phyloP scores from a whole-genome alignment of 2,888 invertebrate species.

The Ellobium chinense region DNA sequence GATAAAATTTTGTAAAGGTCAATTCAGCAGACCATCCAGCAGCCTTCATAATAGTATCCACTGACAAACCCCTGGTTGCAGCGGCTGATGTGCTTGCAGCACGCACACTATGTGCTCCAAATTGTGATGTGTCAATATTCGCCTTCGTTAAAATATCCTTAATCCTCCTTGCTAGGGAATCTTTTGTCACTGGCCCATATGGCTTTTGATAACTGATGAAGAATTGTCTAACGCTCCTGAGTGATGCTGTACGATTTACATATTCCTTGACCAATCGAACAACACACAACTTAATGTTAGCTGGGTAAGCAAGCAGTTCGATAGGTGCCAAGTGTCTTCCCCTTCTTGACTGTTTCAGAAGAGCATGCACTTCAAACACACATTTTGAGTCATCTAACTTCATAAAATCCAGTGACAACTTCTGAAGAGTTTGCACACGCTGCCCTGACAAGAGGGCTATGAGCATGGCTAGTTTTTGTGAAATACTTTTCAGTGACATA shows the following conservation, averaged over 20 bases:
- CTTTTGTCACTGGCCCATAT: neutral
- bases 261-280: neutral
- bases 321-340: neutral
- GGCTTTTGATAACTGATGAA: neutral
- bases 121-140: neutral
- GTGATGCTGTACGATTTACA: neutral
- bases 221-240: neutral
- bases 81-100: neutral
- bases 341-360: neutral
- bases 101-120: neutral
- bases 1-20: neutral
- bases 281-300: neutral
- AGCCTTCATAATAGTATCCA: neutral
- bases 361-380: neutral
- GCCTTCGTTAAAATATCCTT: neutral
- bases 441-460: neutral
- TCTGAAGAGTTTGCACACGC: neutral
- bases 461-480: neutral
- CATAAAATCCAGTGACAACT: neutral
- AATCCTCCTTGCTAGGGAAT: neutral
- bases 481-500: neutral
- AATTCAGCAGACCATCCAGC: neutral
- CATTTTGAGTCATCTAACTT: neutral
- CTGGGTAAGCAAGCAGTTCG: neutral
- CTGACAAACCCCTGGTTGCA: neutral